These are phyloP conservation scores for Bembecia ichneumoniformis DNA, from an alignment of 2,888 invertebrate genomes.

Conservation along the genomic window DNA sequence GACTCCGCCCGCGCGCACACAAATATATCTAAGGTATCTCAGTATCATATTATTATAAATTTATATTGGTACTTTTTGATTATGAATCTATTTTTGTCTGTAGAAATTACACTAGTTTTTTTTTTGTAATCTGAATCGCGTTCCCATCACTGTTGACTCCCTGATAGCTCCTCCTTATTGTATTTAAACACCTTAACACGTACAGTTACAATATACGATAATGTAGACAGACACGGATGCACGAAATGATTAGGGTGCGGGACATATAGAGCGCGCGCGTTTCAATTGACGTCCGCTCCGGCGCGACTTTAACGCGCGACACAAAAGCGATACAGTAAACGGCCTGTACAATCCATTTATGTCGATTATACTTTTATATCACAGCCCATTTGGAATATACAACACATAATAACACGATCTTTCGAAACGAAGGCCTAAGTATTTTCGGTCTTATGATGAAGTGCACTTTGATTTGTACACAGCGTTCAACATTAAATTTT, in stretches of 20 bases:
- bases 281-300: constrained; percentile 54
- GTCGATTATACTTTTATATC: constrained; percentile 77
- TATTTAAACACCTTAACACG: constrained; percentile 64
- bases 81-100: constrained; percentile 74
- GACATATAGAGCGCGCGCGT: constrained; percentile 38
- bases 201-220: constrained; percentile 52
- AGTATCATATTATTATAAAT: constrained; percentile 46
- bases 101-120: constrained; percentile 71
- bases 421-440: constrained; percentile 62
- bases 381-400: constrained; percentile 87
- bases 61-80: constrained; percentile 82
- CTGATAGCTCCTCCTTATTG: constrained; percentile 45
- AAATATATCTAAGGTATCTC: constrained; percentile 57
- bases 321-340: constrained; percentile 50
- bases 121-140: constrained; percentile 40
- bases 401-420: constrained; percentile 67
- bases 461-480: constrained; percentile 73
- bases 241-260: constrained; percentile 42
- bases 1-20: constrained; percentile 13
- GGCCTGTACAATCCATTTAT: constrained; percentile 78
- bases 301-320: constrained; percentile 26
- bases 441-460: constrained; percentile 53
- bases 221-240: constrained; percentile 48
- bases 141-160: constrained; percentile 58
- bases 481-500: constrained; percentile 62